Percentiles rank a stretch among this genome's conserved stretches.
Conservation (phyloP, 2,888 invertebrate genomes). For the Synanthedon formicaeformis region DNA sequence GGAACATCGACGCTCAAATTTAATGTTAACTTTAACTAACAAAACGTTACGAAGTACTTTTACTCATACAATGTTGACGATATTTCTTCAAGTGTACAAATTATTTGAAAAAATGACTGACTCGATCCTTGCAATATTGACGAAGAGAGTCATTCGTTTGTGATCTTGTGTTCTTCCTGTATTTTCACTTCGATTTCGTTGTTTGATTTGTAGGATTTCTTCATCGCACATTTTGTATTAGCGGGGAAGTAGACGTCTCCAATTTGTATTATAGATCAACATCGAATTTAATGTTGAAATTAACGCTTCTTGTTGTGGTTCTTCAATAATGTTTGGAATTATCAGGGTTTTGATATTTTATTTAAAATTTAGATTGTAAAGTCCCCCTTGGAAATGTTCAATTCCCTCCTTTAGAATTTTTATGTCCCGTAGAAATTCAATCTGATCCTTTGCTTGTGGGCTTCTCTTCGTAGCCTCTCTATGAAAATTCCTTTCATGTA, state of each 20-base stretch:
- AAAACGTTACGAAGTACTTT: not conserved
- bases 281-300: constrained; percentile 65
- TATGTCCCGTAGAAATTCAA: constrained; percentile 21
- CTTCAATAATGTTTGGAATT: constrained; percentile 61
- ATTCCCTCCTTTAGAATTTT: constrained; percentile 23
- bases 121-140: not conserved
- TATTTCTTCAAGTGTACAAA: not conserved
- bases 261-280: constrained; percentile 45
- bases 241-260: constrained; percentile 34
- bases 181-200: too few relatives aligned
- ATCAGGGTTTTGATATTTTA: constrained; percentile 64
- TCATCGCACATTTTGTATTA: constrained; percentile 22
- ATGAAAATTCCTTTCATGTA: constrained; percentile 17
- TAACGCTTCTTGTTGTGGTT: constrained; percentile 56
- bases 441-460: constrained; percentile 39
- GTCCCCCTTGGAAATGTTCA: constrained; percentile 26
- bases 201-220: not conserved
- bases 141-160: too few relatives aligned
- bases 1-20: constrained; percentile 55
- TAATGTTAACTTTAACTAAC: constrained; percentile 17
- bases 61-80: not conserved
- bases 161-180: too few relatives aligned
- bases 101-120: not conserved
- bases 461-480: constrained; percentile 37
- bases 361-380: constrained; percentile 47